Base-by-base conservation (phyloP, 1,140 invertebrate genomes). In the Pseudomyrmex flavicornis region DNA sequence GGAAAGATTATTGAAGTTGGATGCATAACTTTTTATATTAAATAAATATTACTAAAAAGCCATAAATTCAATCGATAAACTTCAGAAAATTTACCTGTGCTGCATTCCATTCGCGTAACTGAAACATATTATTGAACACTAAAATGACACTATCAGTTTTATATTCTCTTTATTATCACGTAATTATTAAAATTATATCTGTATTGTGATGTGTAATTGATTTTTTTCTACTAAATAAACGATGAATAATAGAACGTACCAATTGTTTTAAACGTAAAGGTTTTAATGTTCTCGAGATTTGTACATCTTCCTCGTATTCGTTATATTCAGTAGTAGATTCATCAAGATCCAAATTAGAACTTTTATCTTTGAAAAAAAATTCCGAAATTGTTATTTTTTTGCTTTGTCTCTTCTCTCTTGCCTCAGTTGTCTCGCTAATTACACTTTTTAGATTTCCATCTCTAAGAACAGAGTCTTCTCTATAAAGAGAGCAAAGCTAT, bases 281-380 rank as follows among this genome's bases (percentile, higher is more conserved):
- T 15, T 76, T 69, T 1, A 68, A 35, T 35, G 35, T 56, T 56
- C 35, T 9, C 61, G 54, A 56, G 10, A 13, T 66, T 13, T 22
- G 63, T 35, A 35, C 22, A 15, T 90, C 87, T 13, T 85, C 77
- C 44, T 89, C 83, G 35, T 92, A 91, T 58, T 91, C 90, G 3
- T 85, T 77, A 61, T 91, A 92, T 8, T 2, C 50, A 0, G 13
- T 35, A 2, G 59, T 17, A 17, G 54, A 20, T 12, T 54, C 10
- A 7, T 35, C 17, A 15, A 61, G 2, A 46, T 58, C 4, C 3
- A 26, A 61, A 7, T 2, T 12, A 2, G 48, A 15, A 26, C 2
- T 17, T 22, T 48, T 12, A 1, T 48, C 26, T 75, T 9, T 12
- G 8, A 1, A 75, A 62, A 17, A 1, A 3, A 10, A 22, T 48